A percentile compares a stretch with the other conserved stretches of the same genome.
These are phyloP conservation scores for Amphipoea lucens DNA, from an alignment of 2,888 invertebrate genomes.

Conservation along the genomic window DNA sequence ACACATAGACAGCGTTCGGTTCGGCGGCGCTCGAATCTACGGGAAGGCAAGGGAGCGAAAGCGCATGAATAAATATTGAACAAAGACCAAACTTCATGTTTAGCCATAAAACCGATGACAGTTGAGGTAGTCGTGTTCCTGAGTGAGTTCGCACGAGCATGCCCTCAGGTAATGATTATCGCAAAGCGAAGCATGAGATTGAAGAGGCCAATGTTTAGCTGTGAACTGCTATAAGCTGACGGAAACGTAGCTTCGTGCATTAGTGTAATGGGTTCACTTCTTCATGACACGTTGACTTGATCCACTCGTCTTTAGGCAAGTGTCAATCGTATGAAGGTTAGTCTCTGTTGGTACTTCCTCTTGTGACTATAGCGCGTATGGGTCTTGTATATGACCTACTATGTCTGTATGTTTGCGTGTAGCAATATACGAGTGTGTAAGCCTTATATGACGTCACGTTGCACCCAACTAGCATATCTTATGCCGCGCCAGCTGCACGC, in stretches of 20 bases:
- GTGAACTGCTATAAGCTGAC: background rate
- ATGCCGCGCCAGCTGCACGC: slow-evolving; percentile 16
- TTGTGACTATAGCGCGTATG: background rate
- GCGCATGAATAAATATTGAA: background rate
- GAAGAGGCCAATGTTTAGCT: no score
- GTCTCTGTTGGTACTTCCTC: slow-evolving; percentile 1
- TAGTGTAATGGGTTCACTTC: background rate
- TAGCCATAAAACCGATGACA: background rate
- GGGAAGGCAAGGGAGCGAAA: background rate
- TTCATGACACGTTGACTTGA: background rate
- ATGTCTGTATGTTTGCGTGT: slow-evolving; percentile 5
- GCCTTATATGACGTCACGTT: slow-evolving; percentile 34
- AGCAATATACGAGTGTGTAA: background rate
- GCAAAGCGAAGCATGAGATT: no score
- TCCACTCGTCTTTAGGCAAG: background rate
- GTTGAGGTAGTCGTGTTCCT: background rate
- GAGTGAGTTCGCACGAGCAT: background rate
- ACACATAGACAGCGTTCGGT: background rate
- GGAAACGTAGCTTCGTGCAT: no score
- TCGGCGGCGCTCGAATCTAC: background rate
- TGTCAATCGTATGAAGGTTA: background rate
- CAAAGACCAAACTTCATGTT: background rate
- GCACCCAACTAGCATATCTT: slow-evolving; percentile 10
- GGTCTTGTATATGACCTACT: slow-evolving; percentile 5
- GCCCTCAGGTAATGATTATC: background rate